Percentiles rank a stretch among this genome's conserved stretches.
phyloP scores from a whole-genome alignment of 2,888 invertebrate genomes.

The Drosophila yooni region DNA sequence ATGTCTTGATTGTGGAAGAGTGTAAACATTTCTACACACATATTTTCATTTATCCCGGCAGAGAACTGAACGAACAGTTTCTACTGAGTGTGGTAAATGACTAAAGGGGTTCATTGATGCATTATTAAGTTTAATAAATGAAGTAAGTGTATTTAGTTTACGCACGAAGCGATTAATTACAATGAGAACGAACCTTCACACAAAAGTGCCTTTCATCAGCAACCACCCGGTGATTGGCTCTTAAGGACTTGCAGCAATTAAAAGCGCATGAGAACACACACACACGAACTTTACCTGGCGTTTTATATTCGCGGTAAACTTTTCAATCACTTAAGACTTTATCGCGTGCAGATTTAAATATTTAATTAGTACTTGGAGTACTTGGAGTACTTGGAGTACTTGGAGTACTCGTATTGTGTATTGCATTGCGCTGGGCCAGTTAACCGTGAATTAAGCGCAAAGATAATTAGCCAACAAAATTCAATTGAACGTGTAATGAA shows the following conservation, averaged over 20 bases:
- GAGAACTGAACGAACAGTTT: background rate
- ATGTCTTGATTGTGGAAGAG: too few species aligned
- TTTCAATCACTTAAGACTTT: slow-evolving; percentile 63
- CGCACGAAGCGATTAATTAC: slow-evolving; percentile 27
- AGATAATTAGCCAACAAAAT: slow-evolving; percentile 65
- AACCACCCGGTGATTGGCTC: background rate
- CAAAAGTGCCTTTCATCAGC: background rate
- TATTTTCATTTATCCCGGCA: slow-evolving; percentile 9
- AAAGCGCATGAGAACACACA: slow-evolving; percentile 44
- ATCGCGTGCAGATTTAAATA: slow-evolving; percentile 63
- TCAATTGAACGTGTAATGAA: slow-evolving; percentile 76
- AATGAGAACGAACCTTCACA: background rate
- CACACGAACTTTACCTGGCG: background rate
- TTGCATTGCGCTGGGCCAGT: slow-evolving; percentile 13
- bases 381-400: background rate
- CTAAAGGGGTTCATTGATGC: slow-evolving; percentile 12
- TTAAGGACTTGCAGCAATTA: slow-evolving; percentile 43
- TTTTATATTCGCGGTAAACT: slow-evolving; percentile 39
- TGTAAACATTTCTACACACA: background rate
- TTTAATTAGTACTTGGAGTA: slow-evolving; percentile 56
- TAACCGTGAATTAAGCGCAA: slow-evolving; percentile 32
- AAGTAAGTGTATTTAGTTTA: slow-evolving; percentile 9
- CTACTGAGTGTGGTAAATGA: slow-evolving; percentile 15
- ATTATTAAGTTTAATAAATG: slow-evolving; percentile 14
- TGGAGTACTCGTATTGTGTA: slow-evolving; percentile 1